These are phyloP conservation scores for Panopea generosa DNA, from an alignment of 2,888 invertebrate genomes.

Conservation along the genomic window DNA sequence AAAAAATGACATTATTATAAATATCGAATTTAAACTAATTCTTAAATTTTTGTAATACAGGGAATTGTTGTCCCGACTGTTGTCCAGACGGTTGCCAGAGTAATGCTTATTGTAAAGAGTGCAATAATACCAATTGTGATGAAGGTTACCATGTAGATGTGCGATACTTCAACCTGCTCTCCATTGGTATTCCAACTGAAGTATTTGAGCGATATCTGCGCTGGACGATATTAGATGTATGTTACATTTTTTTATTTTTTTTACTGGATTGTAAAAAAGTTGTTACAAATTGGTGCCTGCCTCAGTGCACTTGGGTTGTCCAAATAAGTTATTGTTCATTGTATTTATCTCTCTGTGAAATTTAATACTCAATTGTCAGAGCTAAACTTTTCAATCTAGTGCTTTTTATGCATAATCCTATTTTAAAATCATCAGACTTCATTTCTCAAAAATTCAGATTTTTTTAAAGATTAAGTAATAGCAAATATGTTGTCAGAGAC, in stretches of 20 bases:
- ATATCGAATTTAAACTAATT: too few species aligned
- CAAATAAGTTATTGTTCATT: background rate
- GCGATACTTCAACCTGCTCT: conserved; percentile 73
- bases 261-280: background rate
- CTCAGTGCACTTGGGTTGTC: too few species aligned
- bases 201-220: conserved; percentile 69
- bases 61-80: conserved; percentile 70
- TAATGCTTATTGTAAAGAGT: conserved; percentile 56
- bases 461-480: too few species aligned
- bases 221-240: conserved; percentile 63
- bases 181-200: conserved; percentile 67
- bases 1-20: too few species aligned
- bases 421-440: too few species aligned
- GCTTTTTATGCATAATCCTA: too few species aligned
- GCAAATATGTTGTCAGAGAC: too few species aligned
- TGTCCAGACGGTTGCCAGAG: conserved; percentile 66
- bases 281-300: background rate
- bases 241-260: background rate
- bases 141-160: conserved; percentile 69
- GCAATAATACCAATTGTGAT: conserved; percentile 47
- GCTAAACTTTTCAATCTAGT: too few species aligned
- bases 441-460: too few species aligned
- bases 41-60: too few species aligned
- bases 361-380: too few species aligned
- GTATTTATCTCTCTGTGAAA: background rate